Evolutionary conservation across 2,888 invertebrate species (phyloP).

Genomic region (Melinaea menophilus): DNA sequence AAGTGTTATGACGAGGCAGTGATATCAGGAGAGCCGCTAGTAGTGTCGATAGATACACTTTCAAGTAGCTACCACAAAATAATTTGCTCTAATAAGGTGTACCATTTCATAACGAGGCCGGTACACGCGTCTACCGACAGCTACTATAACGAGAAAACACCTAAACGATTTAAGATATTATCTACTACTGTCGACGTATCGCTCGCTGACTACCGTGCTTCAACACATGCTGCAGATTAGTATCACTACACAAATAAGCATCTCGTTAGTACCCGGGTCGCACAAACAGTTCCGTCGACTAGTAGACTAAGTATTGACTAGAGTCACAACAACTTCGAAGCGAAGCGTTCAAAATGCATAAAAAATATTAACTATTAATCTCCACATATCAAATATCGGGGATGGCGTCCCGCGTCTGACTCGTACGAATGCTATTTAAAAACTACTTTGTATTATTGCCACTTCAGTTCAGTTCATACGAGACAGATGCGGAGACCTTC

Average conservation of each 20-base stretch:
- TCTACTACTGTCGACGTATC: constrained; percentile 5
- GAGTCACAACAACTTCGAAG: constrained; percentile 40
- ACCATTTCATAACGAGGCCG: constrained; percentile 23
- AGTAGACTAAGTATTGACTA: constrained; percentile 22
- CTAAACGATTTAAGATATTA: constrained; percentile 15
- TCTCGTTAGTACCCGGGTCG: constrained; percentile 7
- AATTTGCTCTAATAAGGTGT: constrained; percentile 21
- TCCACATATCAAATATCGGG: constrained; percentile 22
- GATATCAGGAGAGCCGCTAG: constrained; percentile 16
- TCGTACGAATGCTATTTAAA: constrained; percentile 39
- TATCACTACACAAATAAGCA: constrained; percentile 25
- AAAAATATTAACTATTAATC: constrained; percentile 39
- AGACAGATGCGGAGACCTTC: constrained; percentile 34
- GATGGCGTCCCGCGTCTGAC: constrained; percentile 43
- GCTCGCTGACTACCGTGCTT: constrained; percentile 29
- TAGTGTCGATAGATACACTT: neutral
- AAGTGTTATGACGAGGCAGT: constrained; percentile 21
- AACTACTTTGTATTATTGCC: constrained; percentile 41
- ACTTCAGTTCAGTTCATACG: constrained; percentile 26
- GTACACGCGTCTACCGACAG: constrained; percentile 13
- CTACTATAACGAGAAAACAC: constrained; percentile 18
- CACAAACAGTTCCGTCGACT: constrained; percentile 13
- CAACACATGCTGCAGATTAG: constrained; percentile 38
- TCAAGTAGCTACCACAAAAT: constrained; percentile 5
- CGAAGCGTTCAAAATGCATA: constrained; percentile 54